These are phyloP conservation scores for Acanthopleura granulata DNA, from an alignment of 2,888 invertebrate species.

Conservation along the genomic window DNA sequence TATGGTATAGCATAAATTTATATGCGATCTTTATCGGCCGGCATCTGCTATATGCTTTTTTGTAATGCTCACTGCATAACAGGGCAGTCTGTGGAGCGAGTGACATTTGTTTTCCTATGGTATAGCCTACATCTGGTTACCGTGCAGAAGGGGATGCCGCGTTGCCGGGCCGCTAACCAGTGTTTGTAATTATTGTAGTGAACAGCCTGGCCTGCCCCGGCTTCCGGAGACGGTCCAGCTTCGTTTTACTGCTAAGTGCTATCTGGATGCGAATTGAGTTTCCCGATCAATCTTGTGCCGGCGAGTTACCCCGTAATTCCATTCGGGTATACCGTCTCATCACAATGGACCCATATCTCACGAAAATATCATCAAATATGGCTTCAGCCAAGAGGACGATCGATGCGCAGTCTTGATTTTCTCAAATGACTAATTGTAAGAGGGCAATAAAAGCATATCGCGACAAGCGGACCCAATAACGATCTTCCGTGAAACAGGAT, in stretches of 20 bases:
- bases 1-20: too few species aligned
- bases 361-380: conserved; percentile 3
- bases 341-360: conserved; percentile 5
- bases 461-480: neutral
- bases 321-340: neutral
- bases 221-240: neutral
- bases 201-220: neutral
- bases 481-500: neutral
- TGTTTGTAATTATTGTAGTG: too few species aligned
- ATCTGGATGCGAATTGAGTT: neutral
- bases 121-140: too few species aligned
- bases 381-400: neutral
- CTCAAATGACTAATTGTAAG: conserved; percentile 7
- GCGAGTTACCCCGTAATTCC: neutral
- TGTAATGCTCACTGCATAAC: too few species aligned
- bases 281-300: neutral
- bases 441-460: neutral
- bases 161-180: too few species aligned
- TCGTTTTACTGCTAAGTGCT: conserved; percentile 10
- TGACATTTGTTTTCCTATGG: too few species aligned
- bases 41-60: too few species aligned
- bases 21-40: too few species aligned
- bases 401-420: conserved; percentile 4
- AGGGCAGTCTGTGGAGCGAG: too few species aligned
- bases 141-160: too few species aligned